These are phyloP conservation scores for Brevimyrus niger DNA, from an alignment of 2,113 vertebrate genomes.

Conservation along the genomic window DNA sequence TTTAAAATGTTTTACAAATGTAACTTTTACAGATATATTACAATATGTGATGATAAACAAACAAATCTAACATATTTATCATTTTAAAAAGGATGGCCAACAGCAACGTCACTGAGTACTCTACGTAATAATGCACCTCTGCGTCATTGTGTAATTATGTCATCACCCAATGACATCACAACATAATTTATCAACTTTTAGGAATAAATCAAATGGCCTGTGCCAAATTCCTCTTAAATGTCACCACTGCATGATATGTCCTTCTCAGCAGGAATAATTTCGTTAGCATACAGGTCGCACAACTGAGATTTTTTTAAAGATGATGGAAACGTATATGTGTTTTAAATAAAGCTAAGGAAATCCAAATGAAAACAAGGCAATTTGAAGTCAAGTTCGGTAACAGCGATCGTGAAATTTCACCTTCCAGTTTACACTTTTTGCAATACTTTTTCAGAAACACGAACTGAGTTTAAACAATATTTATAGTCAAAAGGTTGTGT, in stretches of 20 bases:
- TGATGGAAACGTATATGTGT: slow-evolving; percentile 2
- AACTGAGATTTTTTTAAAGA: slow-evolving; percentile 14
- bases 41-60: not conserved
- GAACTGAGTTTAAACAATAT: not conserved
- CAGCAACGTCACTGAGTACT: not conserved
- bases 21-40: not conserved
- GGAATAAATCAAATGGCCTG: not conserved
- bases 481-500: not conserved
- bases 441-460: not conserved
- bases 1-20: not conserved
- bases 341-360: not conserved
- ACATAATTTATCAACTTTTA: not conserved
- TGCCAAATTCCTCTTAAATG: not conserved
- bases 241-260: not conserved
- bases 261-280: not conserved
- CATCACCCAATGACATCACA: not conserved
- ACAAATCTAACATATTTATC: not conserved
- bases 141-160: not conserved
- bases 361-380: not conserved
- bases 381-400: not conserved
- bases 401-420: not conserved
- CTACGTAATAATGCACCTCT: not conserved
- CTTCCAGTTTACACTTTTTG: not conserved
- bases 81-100: not conserved
- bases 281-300: not conserved